Evolutionary conservation across 2,797 vertebrate genomes (phyloP), one percentile per base, ranked within the genome.

Genomic region (Gadopsis marmoratus): DNA sequence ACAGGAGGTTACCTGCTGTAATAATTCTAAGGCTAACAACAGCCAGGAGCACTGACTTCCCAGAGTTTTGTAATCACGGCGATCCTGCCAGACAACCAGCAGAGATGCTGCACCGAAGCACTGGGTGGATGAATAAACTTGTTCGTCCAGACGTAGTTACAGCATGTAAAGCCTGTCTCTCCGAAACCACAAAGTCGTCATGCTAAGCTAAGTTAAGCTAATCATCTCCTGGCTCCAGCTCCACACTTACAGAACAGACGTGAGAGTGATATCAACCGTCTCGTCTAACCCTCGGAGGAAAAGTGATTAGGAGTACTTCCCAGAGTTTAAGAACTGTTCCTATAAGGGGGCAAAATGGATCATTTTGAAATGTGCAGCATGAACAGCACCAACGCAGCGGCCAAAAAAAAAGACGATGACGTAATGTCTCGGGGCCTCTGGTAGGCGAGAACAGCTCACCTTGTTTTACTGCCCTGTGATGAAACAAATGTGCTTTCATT

Each of bases 401-500:
- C 56, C 45, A 45, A 7, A 37, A 53, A 7, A 53, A 26, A 26
- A 26, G 26, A 26, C 26, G 26, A 26, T 26, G 26, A 26, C 26
- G 6, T 54, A 53, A 10, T 59, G 39, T 73, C 47, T 33, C 7
- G 0, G 29, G 29, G 48, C 59, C 17, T 56, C 39, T 19, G 51
- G 19, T 5, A 2, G 17, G 12, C 2, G 16, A 26, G 10, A 54
- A 21, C n/a, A 43, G 41, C 29, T 63, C 55, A 29, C 14, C 31
- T 66, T 54, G 65, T 33, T 75, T 63, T 55, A 33, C 17, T 3
- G 17, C 7, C 33, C 17, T 21, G 58, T 17, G 2, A 23, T 45
- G 26, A 61, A 70, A 35, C 23, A 56, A 71, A 66, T 19, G 29
- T 35, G 54, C 41, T 54, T 61, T 29, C 54, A 23, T 72, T 59